A percentile compares a stretch with the other conserved stretches of the same genome.
Evolutionary conservation across 2,888 invertebrate genomes (phyloP).

Genomic region (Thymelicus sylvestris): DNA sequence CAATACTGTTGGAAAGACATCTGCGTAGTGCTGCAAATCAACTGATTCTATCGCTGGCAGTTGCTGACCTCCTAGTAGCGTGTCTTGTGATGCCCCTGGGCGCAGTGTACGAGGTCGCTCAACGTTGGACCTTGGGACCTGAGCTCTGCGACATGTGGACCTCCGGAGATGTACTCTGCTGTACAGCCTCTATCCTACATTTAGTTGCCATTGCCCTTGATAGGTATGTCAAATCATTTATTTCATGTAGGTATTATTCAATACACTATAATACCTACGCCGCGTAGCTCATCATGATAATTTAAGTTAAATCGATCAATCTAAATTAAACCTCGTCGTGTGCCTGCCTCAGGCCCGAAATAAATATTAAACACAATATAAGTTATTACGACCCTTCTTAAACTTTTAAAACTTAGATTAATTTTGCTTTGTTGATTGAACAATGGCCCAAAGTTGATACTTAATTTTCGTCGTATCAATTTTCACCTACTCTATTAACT

Average conservation of each 20-base stretch:
- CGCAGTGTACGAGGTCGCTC: conserved; percentile 91
- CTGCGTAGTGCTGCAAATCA: conserved; percentile 96
- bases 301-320: neutral
- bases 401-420: conserved; percentile 31
- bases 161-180: conserved; percentile 95
- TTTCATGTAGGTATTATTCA: too few species aligned
- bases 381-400: neutral
- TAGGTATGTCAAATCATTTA: conserved; percentile 79
- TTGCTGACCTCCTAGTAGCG: conserved; percentile 96
- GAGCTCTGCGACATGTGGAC: conserved; percentile 98
- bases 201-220: conserved; percentile 93
- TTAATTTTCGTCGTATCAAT: conserved; percentile 15
- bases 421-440: conserved; percentile 26
- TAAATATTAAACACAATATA: neutral
- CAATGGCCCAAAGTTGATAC: conserved; percentile 21
- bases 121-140: conserved; percentile 93
- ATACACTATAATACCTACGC: too few species aligned
- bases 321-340: neutral
- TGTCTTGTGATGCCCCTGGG: conserved; percentile 91
- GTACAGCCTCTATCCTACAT: conserved; percentile 93
- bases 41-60: conserved; percentile 94
- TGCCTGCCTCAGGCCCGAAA: neutral
- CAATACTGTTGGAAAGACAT: conserved; percentile 94
- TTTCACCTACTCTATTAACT: conserved; percentile 10
- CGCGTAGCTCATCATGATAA: neutral